Base-by-base conservation (phyloP, 2,888 invertebrate genomes). In the Pyrrhosoma nymphula region DNA sequence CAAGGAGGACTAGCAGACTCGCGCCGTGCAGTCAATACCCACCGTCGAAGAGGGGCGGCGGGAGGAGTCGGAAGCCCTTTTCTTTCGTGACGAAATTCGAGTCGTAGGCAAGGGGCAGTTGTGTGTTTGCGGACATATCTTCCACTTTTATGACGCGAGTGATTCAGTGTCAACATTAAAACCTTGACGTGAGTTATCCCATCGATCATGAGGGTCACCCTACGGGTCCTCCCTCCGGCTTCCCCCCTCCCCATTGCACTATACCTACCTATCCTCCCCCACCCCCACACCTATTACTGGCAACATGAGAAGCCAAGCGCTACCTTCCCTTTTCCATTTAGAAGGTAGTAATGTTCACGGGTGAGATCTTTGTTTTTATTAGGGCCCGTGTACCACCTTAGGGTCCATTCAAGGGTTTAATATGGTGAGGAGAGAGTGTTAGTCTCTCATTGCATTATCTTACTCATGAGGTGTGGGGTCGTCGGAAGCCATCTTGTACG, bases 121-220 rank as follows among this genome's bases (percentile, higher is more conserved):
- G 12, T 16, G 30, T 82, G 82, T 35, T 82, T 35, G 69, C 26
- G 82, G 82, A 10, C 14, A 82, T 35, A 35, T 35, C 82, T 16
- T 35, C 82, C 35, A 16, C 82, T 82, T 82, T 82, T 82, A 82
- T 82, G 82, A 82, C 82, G 82, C 82, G 35, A 82, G 82, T 82
- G 82, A 82, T 82, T 35, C 82, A 14, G 82, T 82, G 82, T 82
- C 35, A 35, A 35, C 82, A 82, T 82, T 35, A 82, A 82, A 82
- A 82, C 82, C 82, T 82, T 30, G 82, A 82, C 82, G 30, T 35
- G 82, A 35, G 82, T 30, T 82, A 35, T 18, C 82, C 82, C 82
- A 82, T 82, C 82, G 82, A 82, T 82, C 82, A 82, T 35, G 35
- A 35, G 82, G 82, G 16, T 2, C 30, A 3, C 82, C 35, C 30